Percentiles rank a stretch among this genome's conserved stretches.
phyloP scores from a whole-genome alignment of 2,797 vertebrate species.

The Helarctos malayanus region DNA sequence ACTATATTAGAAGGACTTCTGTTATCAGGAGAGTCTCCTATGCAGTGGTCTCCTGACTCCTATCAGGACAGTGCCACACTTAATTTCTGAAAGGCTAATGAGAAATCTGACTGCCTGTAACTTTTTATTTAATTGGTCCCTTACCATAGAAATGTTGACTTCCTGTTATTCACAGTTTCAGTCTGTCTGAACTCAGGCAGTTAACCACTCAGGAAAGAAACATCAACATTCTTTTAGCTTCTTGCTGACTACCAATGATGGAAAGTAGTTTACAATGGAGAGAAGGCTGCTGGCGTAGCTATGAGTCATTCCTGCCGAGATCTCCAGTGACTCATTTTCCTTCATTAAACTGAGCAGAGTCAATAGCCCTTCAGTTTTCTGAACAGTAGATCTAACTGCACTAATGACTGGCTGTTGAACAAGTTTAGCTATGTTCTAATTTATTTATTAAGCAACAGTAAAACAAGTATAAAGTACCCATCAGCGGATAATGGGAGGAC shows the following conservation, averaged over 20 bases:
- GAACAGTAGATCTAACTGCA: constrained; percentile 80
- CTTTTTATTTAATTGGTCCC: constrained; percentile 54
- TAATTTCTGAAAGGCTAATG: constrained; percentile 11
- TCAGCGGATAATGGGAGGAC: constrained; percentile 79
- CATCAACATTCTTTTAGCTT: constrained; percentile 75
- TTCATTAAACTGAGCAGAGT: constrained; percentile 84
- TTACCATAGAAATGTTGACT: constrained; percentile 55
- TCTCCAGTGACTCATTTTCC: constrained; percentile 86
- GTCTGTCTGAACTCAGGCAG: constrained; percentile 70
- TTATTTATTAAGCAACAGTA: constrained; percentile 85
- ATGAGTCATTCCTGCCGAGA: constrained; percentile 82
- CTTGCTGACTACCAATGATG: constrained; percentile 80
- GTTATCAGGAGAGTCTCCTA: background rate
- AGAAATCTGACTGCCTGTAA: constrained; percentile 34
- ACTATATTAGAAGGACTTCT: background rate
- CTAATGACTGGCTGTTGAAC: constrained; percentile 82
- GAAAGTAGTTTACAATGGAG: constrained; percentile 76
- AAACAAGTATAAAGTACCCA: constrained; percentile 83
- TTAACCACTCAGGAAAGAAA: constrained; percentile 70
- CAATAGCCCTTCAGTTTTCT: constrained; percentile 85
- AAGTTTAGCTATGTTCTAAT: constrained; percentile 83
- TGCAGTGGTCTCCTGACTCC: background rate
- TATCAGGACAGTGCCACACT: background rate
- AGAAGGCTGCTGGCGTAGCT: constrained; percentile 72
- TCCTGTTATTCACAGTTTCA: constrained; percentile 62